Evolutionary conservation across 2,113 vertebrate species (phyloP).

Genomic region (Suricata suricatta): DNA sequence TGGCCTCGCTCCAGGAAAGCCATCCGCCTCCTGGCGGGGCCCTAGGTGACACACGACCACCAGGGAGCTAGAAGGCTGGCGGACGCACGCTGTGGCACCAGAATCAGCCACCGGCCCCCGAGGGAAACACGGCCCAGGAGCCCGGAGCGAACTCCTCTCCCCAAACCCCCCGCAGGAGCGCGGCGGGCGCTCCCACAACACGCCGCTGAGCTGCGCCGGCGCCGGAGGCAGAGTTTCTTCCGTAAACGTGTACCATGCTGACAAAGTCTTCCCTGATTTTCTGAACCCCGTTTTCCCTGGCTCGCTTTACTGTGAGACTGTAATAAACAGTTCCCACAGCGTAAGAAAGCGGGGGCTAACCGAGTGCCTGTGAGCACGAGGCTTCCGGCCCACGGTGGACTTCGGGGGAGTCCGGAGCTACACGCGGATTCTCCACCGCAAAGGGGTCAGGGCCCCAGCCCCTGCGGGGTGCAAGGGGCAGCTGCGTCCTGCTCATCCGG

Average conservation of each 20-base stretch:
- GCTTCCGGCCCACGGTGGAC: neutral
- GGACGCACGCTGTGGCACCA: neutral
- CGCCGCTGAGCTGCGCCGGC: neutral
- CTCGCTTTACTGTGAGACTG: neutral
- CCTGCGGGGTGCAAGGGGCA: accelerated
- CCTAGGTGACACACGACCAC: neutral
- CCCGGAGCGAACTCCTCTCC: neutral
- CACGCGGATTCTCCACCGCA: neutral
- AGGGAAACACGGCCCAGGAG: neutral
- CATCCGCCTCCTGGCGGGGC: too few species aligned
- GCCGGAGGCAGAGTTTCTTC: neutral
- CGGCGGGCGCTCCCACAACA: neutral
- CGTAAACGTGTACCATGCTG: neutral
- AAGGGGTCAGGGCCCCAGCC: neutral
- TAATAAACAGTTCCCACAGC: neutral
- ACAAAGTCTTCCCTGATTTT: neutral
- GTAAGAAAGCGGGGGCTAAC: too few species aligned
- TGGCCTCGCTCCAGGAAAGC: neutral
- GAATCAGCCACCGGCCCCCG: neutral
- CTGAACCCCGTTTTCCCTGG: neutral
- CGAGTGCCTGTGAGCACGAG: neutral
- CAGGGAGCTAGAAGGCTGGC: neutral
- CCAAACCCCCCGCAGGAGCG: neutral
- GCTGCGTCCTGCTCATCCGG: neutral
- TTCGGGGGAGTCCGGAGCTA: neutral